A percentile compares a stretch with the other conserved stretches of the same genome.
Evolutionary conservation across 30 jellyfish, hydroid and myxozoan genomes (phyloP).

Genomic region (Aurelia aurita complex sp. Pacific): DNA sequence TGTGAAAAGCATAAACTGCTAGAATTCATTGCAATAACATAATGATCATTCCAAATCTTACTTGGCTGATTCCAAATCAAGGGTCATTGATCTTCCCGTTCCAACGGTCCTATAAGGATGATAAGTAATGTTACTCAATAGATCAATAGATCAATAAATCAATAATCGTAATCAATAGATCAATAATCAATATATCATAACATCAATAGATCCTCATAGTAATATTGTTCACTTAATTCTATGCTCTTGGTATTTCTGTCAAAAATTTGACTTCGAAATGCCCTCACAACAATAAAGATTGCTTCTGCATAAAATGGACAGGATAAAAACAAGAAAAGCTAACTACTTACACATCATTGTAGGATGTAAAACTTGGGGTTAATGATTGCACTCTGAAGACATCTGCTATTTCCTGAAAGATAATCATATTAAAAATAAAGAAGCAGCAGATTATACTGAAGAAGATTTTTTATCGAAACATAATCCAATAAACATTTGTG

Average conservation of each 20-base stretch:
- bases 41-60: slow-evolving; percentile 1
- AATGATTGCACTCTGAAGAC: slow-evolving; percentile 80
- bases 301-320: background rate
- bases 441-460: no score
- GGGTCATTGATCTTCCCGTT: slow-evolving; percentile 49
- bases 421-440: background rate
- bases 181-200: no score
- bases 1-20: no score
- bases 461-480: no score
- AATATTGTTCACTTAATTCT: no score
- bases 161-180: no score
- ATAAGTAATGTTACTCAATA: no score
- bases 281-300: background rate
- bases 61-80: slow-evolving; percentile 71
- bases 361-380: slow-evolving; percentile 73
- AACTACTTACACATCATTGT: slow-evolving; percentile 62
- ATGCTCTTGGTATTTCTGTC: no score
- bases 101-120: background rate
- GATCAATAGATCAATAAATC: no score
- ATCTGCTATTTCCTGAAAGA: slow-evolving; percentile 71
- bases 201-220: no score
- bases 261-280: background rate
- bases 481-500: no score
- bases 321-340: background rate
- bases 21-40: background rate